Conservation (phyloP, 92 coral and sea anemone genomes). For the Epizoanthus scotinus region DNA sequence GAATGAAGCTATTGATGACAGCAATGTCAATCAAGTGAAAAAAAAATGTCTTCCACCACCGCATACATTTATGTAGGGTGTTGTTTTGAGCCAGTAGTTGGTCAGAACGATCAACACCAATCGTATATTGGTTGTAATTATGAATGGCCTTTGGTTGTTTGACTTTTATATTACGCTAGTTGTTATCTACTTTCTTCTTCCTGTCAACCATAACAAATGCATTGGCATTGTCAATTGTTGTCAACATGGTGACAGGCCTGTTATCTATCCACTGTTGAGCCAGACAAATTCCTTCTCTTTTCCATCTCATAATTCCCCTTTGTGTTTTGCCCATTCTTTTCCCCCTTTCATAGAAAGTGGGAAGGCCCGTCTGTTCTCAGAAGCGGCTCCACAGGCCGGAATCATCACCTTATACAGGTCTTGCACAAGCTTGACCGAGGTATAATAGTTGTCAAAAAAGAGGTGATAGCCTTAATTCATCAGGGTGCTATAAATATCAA, state of each 20-base stretch:
- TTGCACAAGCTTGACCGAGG: conserved; percentile 39
- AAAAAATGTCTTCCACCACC: conserved; percentile 56
- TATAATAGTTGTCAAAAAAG: conserved; percentile 51
- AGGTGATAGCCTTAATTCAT: conserved; percentile 65
- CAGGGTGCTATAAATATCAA: not conserved
- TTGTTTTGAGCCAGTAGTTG: conserved; percentile 31
- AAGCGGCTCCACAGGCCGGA: conserved; percentile 62
- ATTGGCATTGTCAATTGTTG: conserved; percentile 44
- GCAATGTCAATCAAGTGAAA: conserved; percentile 48
- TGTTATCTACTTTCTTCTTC: conserved; percentile 35
- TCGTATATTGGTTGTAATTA: conserved; percentile 32
- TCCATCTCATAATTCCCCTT: conserved; percentile 69
- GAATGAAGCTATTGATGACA: conserved; percentile 50
- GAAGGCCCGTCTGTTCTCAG: conserved; percentile 48
- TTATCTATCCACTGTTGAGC: conserved; percentile 68
- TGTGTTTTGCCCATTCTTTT: conserved; percentile 44
- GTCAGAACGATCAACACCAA: conserved; percentile 46
- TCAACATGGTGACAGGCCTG: conserved; percentile 56
- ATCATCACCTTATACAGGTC: conserved; percentile 40
- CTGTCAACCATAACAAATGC: conserved; percentile 45
- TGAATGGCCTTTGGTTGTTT: conserved; percentile 46
- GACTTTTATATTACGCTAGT: conserved; percentile 37
- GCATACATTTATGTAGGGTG: conserved; percentile 32
- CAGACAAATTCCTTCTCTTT: conserved; percentile 44
- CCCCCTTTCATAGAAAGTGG: conserved; percentile 53